phyloP scores from a whole-genome alignment of 2,888 invertebrate genomes.

The Trichogramma evanescens region DNA sequence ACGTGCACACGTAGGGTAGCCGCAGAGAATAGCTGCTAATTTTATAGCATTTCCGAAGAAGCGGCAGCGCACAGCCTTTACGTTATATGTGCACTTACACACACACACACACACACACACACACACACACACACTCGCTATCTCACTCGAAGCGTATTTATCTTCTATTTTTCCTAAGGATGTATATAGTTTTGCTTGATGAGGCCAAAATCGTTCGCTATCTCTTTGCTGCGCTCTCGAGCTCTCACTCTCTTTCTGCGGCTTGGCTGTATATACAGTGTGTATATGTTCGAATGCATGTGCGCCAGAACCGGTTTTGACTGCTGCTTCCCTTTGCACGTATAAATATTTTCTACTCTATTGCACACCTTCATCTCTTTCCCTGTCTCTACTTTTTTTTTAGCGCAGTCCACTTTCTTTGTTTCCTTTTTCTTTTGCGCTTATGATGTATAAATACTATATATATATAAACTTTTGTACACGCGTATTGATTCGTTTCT shows the following conservation, averaged over 20 bases:
- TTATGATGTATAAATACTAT: no score
- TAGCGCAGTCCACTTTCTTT: neutral
- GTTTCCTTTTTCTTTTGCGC: no score
- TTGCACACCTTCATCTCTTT: neutral
- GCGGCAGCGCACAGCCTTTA: constrained; percentile 11
- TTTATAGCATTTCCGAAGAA: constrained; percentile 22
- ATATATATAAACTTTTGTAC: no score
- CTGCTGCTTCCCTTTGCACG: neutral
- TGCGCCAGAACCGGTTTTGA: constrained; percentile 10
- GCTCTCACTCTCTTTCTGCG: no score
- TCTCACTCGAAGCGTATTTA: constrained; percentile 9
- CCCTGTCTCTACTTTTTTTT: neutral
- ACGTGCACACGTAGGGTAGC: constrained; percentile 4
- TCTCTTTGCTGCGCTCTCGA: constrained; percentile 1
- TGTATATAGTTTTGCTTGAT: constrained; percentile 19
- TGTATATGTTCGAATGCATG: neutral
- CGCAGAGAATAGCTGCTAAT: constrained; percentile 19
- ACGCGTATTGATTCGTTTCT: no score
- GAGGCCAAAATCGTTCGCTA: constrained; percentile 15
- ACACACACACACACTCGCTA: constrained; percentile 8
- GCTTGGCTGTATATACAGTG: no score
- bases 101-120: constrained; percentile 5
- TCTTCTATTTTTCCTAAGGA: constrained; percentile 12
- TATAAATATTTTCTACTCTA: neutral
- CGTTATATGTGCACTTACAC: neutral